phyloP scores from a whole-genome alignment of 1,140 invertebrate species.

The Hirudo medicinalis region DNA sequence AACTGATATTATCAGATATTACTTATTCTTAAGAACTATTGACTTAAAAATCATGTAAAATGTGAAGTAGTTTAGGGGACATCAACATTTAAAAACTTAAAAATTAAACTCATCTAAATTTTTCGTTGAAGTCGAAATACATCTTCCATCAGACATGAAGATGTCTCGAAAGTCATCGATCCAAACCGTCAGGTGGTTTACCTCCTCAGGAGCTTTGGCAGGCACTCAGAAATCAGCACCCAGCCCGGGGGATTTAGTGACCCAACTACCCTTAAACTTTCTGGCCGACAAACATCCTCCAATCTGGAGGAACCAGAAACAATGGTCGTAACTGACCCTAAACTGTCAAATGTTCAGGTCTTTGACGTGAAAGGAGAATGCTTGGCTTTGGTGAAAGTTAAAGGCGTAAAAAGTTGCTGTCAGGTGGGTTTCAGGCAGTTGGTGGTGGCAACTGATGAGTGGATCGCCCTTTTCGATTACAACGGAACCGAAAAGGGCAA shows the following conservation, averaged over 20 bases:
- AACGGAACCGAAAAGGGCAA: not conserved
- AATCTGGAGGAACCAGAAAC: not conserved
- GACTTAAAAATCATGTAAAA: too few species aligned
- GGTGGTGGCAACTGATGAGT: not conserved
- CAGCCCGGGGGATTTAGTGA: not conserved
- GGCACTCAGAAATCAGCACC: not conserved
- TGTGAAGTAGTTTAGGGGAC: too few species aligned
- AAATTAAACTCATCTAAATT: too few species aligned
- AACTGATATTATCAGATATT: too few species aligned
- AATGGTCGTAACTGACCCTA: not conserved
- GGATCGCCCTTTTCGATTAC: not conserved
- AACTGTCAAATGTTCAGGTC: not conserved
- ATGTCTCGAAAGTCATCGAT: too few species aligned
- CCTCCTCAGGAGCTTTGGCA: not conserved
- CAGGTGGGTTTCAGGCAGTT: not conserved
- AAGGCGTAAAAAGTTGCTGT: not conserved
- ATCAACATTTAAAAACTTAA: too few species aligned
- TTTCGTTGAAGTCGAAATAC: too few species aligned
- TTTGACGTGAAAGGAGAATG: constrained; percentile 6
- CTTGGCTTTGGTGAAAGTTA: constrained; percentile 7
- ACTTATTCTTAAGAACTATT: too few species aligned
- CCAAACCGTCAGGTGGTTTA: too few species aligned
- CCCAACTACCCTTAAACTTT: not conserved
- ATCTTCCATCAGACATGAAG: too few species aligned
- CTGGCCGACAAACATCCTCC: not conserved